Percentiles rank a stretch among this genome's conserved stretches.
phyloP scores from a whole-genome alignment of 2,113 vertebrate genomes.

The Sinocyclocheilus anophthalmus region DNA sequence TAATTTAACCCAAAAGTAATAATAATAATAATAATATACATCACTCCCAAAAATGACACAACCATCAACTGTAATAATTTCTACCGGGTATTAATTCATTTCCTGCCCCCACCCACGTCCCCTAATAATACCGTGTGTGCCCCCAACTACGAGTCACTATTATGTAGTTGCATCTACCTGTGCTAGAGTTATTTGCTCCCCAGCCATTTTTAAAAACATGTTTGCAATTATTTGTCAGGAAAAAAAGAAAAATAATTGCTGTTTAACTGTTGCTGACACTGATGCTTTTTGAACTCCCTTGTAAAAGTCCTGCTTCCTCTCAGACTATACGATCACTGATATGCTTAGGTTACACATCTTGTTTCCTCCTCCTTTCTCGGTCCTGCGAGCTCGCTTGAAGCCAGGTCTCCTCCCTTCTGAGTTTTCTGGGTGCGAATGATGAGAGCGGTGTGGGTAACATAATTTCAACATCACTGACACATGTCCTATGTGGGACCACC shows the following conservation, averaged over 20 bases:
- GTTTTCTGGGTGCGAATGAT: slow-evolving; percentile 66
- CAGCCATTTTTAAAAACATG: slow-evolving; percentile 72
- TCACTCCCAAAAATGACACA: too few relatives aligned
- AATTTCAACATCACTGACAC: slow-evolving; percentile 74
- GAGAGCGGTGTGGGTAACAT: slow-evolving; percentile 55
- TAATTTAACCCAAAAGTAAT: background rate
- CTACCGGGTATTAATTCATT: background rate
- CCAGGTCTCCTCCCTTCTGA: slow-evolving; percentile 39
- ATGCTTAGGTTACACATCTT: slow-evolving; percentile 32
- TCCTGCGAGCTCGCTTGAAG: slow-evolving; percentile 46
- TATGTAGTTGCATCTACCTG: slow-evolving; percentile 65
- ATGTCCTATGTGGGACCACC: slow-evolving; percentile 72
- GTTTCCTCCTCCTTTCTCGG: slow-evolving; percentile 19
- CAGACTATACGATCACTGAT: slow-evolving; percentile 3
- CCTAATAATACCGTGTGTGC: background rate
- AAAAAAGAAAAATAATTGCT: slow-evolving; percentile 20
- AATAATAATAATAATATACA: background rate
- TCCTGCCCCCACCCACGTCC: background rate
- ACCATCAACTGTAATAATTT: too few relatives aligned
- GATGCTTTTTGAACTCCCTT: slow-evolving; percentile 9
- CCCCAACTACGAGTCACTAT: slow-evolving; percentile 1
- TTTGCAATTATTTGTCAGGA: slow-evolving; percentile 17
- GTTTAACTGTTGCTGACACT: background rate
- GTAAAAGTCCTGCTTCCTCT: slow-evolving; percentile 37
- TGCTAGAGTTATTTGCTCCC: slow-evolving; percentile 80